These are phyloP conservation scores for Miltochrista miniata DNA, from an alignment of 2,888 invertebrate genomes.

Conservation along the genomic window DNA sequence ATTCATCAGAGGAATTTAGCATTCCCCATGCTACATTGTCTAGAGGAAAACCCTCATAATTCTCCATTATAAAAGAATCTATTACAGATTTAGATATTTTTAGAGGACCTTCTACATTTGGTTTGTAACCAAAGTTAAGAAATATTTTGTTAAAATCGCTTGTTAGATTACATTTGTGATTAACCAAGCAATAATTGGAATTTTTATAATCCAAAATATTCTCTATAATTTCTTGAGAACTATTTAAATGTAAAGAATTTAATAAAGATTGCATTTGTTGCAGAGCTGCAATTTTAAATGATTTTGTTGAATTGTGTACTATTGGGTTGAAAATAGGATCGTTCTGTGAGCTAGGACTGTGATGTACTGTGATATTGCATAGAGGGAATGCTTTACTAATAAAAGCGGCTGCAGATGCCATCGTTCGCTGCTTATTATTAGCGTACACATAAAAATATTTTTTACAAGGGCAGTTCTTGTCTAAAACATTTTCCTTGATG, in stretches of 20 bases:
- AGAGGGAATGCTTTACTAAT: slow-evolving; percentile 56
- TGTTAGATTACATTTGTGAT: slow-evolving; percentile 57
- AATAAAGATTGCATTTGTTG: slow-evolving; percentile 55
- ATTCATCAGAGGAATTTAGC: slow-evolving; percentile 41
- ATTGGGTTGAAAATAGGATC: slow-evolving; percentile 67
- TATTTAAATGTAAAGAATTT: slow-evolving; percentile 49
- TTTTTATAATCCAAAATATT: slow-evolving; percentile 60
- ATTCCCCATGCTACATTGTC: slow-evolving; percentile 69
- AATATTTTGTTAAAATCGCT: slow-evolving; percentile 50
- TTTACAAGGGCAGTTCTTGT: slow-evolving; percentile 50
- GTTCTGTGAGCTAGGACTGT: slow-evolving; percentile 33
- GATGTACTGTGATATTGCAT: slow-evolving; percentile 63
- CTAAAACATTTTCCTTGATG: slow-evolving; percentile 45
- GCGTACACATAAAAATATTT: slow-evolving; percentile 64
- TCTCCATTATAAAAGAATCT: slow-evolving; percentile 72
- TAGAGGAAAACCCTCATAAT: slow-evolving; percentile 63
- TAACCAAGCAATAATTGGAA: slow-evolving; percentile 54
- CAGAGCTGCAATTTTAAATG: slow-evolving; percentile 49
- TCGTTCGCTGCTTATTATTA: slow-evolving; percentile 64
- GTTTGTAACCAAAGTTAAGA: slow-evolving; percentile 52
- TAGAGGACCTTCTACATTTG: slow-evolving; percentile 62
- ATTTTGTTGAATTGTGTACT: slow-evolving; percentile 57
- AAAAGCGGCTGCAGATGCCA: slow-evolving; percentile 64
- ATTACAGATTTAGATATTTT: slow-evolving; percentile 65
- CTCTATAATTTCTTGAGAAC: slow-evolving; percentile 51